Conservation (phyloP, 1,140 invertebrate genomes). For the Pogonomyrmex barbatus region DNA sequence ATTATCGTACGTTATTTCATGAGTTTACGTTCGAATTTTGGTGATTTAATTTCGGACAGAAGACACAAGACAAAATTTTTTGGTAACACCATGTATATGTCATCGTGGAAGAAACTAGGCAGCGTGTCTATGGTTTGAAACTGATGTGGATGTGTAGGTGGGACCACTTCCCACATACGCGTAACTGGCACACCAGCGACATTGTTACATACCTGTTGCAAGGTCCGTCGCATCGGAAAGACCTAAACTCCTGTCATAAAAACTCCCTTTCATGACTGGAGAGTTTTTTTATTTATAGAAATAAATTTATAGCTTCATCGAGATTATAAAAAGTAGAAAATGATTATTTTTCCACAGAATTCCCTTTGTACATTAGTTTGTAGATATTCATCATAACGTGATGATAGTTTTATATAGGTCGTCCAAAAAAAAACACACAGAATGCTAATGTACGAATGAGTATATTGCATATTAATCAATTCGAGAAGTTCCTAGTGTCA, state of each 20-base stretch:
- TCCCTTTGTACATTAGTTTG: background rate
- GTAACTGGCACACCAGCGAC: slow-evolving; percentile 57
- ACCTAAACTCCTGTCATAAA: slow-evolving; percentile 12
- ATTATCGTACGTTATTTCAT: background rate
- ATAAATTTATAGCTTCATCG: background rate
- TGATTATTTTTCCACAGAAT: background rate
- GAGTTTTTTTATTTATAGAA: background rate
- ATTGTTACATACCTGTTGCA: slow-evolving; percentile 54
- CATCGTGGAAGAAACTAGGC: slow-evolving; percentile 34
- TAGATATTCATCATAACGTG: background rate
- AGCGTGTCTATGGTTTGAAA: slow-evolving; percentile 41
- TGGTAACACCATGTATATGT: slow-evolving; percentile 7
- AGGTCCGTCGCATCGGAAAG: slow-evolving; percentile 31
- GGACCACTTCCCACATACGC: slow-evolving; percentile 77
- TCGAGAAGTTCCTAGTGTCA: slow-evolving; percentile 34
- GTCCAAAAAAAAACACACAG: background rate
- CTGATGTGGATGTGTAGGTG: slow-evolving; percentile 73
- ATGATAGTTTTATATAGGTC: slow-evolving; percentile 15
- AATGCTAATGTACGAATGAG: slow-evolving; percentile 22
- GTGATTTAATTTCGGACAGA: background rate
- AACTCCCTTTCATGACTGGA: background rate
- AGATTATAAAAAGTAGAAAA: background rate
- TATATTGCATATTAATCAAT: slow-evolving; percentile 37
- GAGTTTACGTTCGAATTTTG: background rate
- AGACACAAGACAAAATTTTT: background rate